Evolutionary conservation across 2,113 vertebrate species (phyloP), one percentile per base, ranked within the genome.

Genomic region (Amphilophus citrinellus): DNA sequence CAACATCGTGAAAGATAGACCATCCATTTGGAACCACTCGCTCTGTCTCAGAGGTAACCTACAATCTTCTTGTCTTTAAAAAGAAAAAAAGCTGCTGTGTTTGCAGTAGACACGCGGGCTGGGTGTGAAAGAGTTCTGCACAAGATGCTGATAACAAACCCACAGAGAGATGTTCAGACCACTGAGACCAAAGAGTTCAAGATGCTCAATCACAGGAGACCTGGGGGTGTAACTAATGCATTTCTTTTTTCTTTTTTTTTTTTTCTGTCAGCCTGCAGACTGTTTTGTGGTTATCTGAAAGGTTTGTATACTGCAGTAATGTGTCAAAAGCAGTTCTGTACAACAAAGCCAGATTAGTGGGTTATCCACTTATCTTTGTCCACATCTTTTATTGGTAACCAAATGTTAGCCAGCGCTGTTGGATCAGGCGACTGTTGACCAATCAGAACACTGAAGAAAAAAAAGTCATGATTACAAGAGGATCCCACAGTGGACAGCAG

Each of bases 131-230:
- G 61, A 79, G 61, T 10, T 59, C n/a, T 8, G 22, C 44, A 66
- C 65, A 63, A 24, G 62, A 76, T 17, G 77, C 20, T 30, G 68
- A 50, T 35, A 60, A 76, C 56, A 65, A 83, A 90, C 76, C 73
- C 62, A 15, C 68, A 47, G 32, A 83, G 47, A 75, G 76, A 66
- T 4, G 18, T 27, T 76, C 39, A 37, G 35, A 83, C 24, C 76
- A 5, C 37, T 2, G 58, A 56, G 24, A 63, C 62, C 59, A 60
- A 78, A 53, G 58, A 56, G 77, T 4, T 24, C 61, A 84, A 60
- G 82, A 30, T 6, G 18, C 77, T 87, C 75, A 85, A 80, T 83
- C 86, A 77, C 63, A 76, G 84, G 50, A 9, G 13, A 75, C 68
- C 24, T 32, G 84, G 68, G 81, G 66, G 58, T 27, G 3, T 59